Evolutionary conservation across 2,888 invertebrate species (phyloP), one percentile per base, ranked within the genome.

Genomic region (Augiades crinisus): DNA sequence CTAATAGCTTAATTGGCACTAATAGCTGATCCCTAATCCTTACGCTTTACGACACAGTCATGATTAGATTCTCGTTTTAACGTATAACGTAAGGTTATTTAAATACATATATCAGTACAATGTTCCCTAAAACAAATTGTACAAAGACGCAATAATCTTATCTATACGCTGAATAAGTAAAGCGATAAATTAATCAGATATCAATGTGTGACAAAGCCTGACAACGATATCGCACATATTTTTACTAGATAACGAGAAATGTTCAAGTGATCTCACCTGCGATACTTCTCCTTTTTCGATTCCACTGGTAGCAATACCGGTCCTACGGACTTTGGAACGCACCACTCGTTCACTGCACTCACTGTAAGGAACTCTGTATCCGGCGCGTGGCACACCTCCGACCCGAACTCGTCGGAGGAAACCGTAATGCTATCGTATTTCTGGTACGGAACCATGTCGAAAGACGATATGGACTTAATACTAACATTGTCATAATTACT

Each of bases 331-430:
- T 84, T 82, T 62, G 85, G 76, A 61, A 88, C 77, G 73, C 88
- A 88, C 86, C 88, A 90, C 68, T 88, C 88, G 71, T 89, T 89
- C 72, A 89, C 87, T 72, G 89, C 87, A 84, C 88, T 87, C 69
- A 89, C 86, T 62, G 87, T 87, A 54, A 87, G 76, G 64, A 85
- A 85, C 67, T 89, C 88, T 24, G 81, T 78, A 64, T 87, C 81
- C 41, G 87, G 87, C 30, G 83, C 87, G 58, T 88, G 87, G 65
- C 87, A 89, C 65, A 87, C 80, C 70, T 90, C 90, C 4, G 90
- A 88, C 54, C 90, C 90, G 51, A 84, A 90, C 69, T 90, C 90
- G 62, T 90, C 90, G 7, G 89, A 89, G 30, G 88, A 89, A 61
- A 89, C 86, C 52, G 89, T 89, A 63, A 90, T 87, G 68, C 87